phyloP scores from a whole-genome alignment of 1,140 invertebrate genomes.

The Pseudobourletiella spinata region DNA sequence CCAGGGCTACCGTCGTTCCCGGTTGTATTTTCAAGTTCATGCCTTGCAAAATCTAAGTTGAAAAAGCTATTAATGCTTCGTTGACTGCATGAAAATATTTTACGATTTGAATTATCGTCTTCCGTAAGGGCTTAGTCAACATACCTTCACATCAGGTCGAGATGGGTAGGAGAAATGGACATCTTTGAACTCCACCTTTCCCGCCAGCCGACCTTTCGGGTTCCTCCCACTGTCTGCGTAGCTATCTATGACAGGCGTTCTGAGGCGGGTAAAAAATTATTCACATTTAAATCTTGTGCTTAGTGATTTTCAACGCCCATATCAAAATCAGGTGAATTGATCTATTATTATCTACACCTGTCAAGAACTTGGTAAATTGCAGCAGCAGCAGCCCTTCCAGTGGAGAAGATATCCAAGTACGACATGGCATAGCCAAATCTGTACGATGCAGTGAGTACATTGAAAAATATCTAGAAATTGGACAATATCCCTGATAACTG shows the following conservation, averaged over 20 bases:
- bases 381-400: conserved; percentile 48
- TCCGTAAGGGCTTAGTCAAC: not conserved
- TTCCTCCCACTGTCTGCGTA: conserved; percentile 41
- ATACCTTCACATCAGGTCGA: conserved; percentile 42
- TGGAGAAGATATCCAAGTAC: conserved; percentile 46
- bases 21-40: conserved; percentile 44
- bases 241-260: conserved; percentile 47
- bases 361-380: conserved; percentile 50
- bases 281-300: too few species aligned
- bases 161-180: conserved; percentile 48
- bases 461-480: conserved; percentile 42
- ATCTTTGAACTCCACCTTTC: conserved; percentile 44
- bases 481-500: not conserved
- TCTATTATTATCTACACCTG: too few species aligned
- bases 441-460: conserved; percentile 49
- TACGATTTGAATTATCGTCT: not conserved
- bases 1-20: conserved; percentile 60
- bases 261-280: not conserved
- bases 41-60: conserved; percentile 42
- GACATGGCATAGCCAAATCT: conserved; percentile 51
- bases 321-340: too few species aligned
- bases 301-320: not conserved
- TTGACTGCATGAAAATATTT: too few species aligned
- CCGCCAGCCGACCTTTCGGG: conserved; percentile 38
- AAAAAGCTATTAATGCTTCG: too few species aligned